Conservation (phyloP, 2,113 vertebrate genomes). For the Cardinalis cardinalis region DNA sequence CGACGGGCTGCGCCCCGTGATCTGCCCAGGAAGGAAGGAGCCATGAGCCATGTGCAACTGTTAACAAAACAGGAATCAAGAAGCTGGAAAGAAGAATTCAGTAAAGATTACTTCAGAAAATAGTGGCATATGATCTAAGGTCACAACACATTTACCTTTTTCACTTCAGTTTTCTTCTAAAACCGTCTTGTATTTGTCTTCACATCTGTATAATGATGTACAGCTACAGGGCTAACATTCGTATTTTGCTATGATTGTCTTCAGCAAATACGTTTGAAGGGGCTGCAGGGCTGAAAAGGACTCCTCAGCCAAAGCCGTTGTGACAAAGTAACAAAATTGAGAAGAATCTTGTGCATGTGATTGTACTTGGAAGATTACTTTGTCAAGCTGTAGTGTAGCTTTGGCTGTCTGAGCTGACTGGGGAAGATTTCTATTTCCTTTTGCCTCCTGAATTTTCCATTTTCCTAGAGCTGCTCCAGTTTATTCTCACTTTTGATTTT, state of each 20-base stretch:
- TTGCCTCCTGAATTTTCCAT: background rate
- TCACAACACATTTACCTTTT: constrained; percentile 60
- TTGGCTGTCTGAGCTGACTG: background rate
- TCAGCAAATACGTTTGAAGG: constrained; percentile 42
- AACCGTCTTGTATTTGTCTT: constrained; percentile 43
- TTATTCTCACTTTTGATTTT: constrained; percentile 25
- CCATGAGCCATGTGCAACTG: background rate
- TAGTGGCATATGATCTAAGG: constrained; percentile 24
- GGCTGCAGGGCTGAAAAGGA: constrained; percentile 53
- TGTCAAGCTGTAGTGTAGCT: constrained; percentile 20
- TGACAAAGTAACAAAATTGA: constrained; percentile 60
- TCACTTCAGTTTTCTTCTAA: constrained; percentile 58
- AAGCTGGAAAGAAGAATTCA: constrained; percentile 37
- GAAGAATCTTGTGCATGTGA: constrained; percentile 25
- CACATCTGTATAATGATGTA: constrained; percentile 48
- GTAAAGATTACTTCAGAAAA: constrained; percentile 47
- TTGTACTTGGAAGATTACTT: constrained; percentile 23
- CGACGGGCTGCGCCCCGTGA: background rate
- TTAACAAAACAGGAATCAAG: background rate
- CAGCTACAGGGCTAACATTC: constrained; percentile 61
- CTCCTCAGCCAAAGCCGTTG: constrained; percentile 47
- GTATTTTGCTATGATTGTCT: constrained; percentile 47
- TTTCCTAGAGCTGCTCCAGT: constrained; percentile 7
- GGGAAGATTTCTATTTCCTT: background rate
- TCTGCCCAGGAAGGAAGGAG: background rate